A percentile compares a stretch with the other conserved stretches of the same genome.
phyloP scores from a whole-genome alignment of 2,888 invertebrate species.

The Catocala fraxini region DNA sequence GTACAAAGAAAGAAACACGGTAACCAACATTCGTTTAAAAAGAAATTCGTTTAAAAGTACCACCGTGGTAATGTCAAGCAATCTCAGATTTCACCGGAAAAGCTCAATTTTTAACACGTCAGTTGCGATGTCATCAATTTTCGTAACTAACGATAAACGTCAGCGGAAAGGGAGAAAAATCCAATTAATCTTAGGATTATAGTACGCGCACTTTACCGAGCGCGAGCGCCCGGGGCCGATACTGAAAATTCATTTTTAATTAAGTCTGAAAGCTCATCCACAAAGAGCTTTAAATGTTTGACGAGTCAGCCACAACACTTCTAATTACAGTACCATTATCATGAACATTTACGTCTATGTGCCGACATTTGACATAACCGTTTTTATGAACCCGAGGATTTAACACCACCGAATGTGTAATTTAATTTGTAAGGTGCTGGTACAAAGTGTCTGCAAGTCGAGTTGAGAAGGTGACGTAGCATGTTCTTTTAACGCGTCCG shows the following conservation, averaged over 20 bases:
- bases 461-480: constrained; percentile 60
- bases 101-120: constrained; percentile 38
- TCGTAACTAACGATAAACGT: constrained; percentile 38
- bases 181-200: constrained; percentile 42
- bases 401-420: constrained; percentile 37
- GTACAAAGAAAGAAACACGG: background rate
- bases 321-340: constrained; percentile 54
- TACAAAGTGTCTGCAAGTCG: constrained; percentile 52
- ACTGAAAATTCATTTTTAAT: constrained; percentile 53
- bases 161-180: constrained; percentile 26
- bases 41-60: constrained; percentile 19
- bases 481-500: constrained; percentile 66
- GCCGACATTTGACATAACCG: constrained; percentile 52
- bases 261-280: constrained; percentile 53
- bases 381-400: constrained; percentile 49
- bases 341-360: constrained; percentile 47
- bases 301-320: constrained; percentile 51
- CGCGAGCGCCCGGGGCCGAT: constrained; percentile 20
- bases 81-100: constrained; percentile 31
- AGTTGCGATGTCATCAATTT: constrained; percentile 42
- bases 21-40: background rate
- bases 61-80: constrained; percentile 7
- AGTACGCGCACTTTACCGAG: constrained; percentile 30
- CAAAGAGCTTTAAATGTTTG: constrained; percentile 59
- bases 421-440: constrained; percentile 33